phyloP scores from a whole-genome alignment of 2,888 invertebrate species.

The Helobdella robusta region DNA sequence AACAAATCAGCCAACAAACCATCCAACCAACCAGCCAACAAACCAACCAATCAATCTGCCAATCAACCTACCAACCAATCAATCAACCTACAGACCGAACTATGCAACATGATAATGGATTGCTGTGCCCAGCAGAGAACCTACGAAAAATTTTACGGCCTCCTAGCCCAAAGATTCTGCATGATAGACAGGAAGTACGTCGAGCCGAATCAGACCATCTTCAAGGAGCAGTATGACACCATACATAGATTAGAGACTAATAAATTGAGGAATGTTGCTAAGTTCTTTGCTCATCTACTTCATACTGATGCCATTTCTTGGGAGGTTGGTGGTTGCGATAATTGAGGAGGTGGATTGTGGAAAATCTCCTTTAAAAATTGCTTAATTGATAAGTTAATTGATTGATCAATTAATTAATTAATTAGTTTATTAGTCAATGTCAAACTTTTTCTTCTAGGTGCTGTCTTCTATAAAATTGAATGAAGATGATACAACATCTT shows the following conservation, averaged over 20 bases:
- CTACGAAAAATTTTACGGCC: slow-evolving; percentile 93
- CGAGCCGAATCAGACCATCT: slow-evolving; percentile 84
- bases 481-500: slow-evolving; percentile 93
- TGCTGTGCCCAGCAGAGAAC: slow-evolving; percentile 98
- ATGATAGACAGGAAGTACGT: slow-evolving; percentile 84
- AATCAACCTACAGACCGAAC: slow-evolving; percentile 62
- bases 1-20: too few species aligned
- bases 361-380: neutral
- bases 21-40: too few species aligned
- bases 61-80: too few species aligned
- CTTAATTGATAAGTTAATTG: neutral
- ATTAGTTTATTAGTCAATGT: neutral
- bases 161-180: slow-evolving; percentile 85
- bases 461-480: slow-evolving; percentile 78
- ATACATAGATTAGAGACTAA: slow-evolving; percentile 86
- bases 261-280: slow-evolving; percentile 86
- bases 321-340: slow-evolving; percentile 53
- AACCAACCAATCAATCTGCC: too few species aligned
- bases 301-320: slow-evolving; percentile 94
- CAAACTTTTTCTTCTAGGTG: slow-evolving; percentile 54
- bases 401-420: too few species aligned
- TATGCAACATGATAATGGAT: slow-evolving; percentile 97
- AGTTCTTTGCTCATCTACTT: slow-evolving; percentile 89
- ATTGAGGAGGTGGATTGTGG: neutral
- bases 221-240: slow-evolving; percentile 85